Percentiles rank a stretch among this genome's conserved stretches.
These are phyloP conservation scores for Sisor rabdophorus DNA, from an alignment of 2,113 vertebrate genomes.

Conservation along the genomic window DNA sequence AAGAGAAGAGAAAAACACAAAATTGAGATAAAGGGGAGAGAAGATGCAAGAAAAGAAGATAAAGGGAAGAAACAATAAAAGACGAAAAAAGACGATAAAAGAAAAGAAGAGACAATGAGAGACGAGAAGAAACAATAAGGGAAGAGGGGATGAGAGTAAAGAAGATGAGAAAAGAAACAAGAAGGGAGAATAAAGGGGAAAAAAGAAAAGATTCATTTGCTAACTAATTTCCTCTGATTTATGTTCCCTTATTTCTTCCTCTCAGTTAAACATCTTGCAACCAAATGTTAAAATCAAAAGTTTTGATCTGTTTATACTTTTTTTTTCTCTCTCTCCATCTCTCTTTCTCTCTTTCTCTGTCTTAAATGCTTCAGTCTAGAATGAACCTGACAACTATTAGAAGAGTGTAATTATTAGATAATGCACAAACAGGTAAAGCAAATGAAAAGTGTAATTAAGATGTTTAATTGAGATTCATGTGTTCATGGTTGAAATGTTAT, in stretches of 20 bases:
- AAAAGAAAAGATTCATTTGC: slow-evolving; percentile 1
- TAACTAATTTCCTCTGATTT: slow-evolving; percentile 40
- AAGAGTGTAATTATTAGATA: slow-evolving; percentile 15
- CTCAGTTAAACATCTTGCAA: slow-evolving; percentile 52
- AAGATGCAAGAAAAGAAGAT: too few relatives aligned
- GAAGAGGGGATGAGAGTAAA: too few relatives aligned
- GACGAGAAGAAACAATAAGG: too few relatives aligned
- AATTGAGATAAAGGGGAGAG: too few relatives aligned
- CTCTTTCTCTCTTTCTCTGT: background rate
- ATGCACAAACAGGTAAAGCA: slow-evolving; percentile 31
- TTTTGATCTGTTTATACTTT: background rate
- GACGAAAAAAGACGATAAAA: too few relatives aligned
- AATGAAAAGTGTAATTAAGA: slow-evolving; percentile 62
- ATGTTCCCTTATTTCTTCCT: slow-evolving; percentile 37
- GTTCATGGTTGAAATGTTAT: slow-evolving; percentile 67
- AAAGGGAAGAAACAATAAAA: too few relatives aligned
- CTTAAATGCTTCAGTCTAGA: background rate
- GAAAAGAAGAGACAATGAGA: too few relatives aligned
- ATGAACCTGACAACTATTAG: slow-evolving; percentile 6
- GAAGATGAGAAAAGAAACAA: background rate
- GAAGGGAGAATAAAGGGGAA: too few relatives aligned
- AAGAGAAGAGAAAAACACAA: too few relatives aligned
- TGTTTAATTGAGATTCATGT: slow-evolving; percentile 59
- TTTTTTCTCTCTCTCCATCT: background rate
- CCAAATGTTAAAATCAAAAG: slow-evolving; percentile 44